A percentile compares a stretch with the other conserved stretches of the same genome.
Evolutionary conservation across 2,888 invertebrate genomes (phyloP).

Genomic region (Diarsia brunnea): DNA sequence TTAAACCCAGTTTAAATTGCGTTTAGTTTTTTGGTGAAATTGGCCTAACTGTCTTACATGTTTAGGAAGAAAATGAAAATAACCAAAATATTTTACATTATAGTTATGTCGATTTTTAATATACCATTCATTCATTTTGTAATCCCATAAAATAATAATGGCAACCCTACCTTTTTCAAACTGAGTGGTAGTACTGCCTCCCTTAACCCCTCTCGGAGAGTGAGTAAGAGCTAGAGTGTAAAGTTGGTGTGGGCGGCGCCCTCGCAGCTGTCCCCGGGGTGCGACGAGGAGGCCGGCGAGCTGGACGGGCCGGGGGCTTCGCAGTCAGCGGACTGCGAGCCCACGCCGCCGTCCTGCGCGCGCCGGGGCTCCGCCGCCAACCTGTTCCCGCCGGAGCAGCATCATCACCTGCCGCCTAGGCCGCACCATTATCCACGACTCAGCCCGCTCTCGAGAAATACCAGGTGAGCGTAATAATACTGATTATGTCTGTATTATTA

Average conservation of each 20-base stretch:
- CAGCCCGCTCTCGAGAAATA: slow-evolving; percentile 95
- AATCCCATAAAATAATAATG: not conserved
- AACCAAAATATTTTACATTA: not conserved
- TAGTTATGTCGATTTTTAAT: not conserved
- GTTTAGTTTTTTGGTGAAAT: not conserved
- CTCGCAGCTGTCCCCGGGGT: slow-evolving; percentile 94
- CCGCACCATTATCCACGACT: slow-evolving; percentile 92
- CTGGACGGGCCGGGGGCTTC: slow-evolving; percentile 97
- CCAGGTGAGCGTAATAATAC: slow-evolving; percentile 73
- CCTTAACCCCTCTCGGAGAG: slow-evolving; percentile 32
- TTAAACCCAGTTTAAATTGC: not conserved
- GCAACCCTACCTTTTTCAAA: not conserved
- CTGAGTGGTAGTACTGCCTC: slow-evolving; percentile 1
- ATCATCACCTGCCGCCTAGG: slow-evolving; percentile 86
- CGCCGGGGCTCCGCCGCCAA: slow-evolving; percentile 96
- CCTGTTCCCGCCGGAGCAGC: slow-evolving; percentile 94
- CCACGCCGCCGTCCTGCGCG: slow-evolving; percentile 96
- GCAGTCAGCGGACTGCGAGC: slow-evolving; percentile 98
- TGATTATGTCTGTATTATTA: too few relatives aligned
- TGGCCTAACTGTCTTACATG: not conserved
- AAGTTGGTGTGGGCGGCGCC: slow-evolving; percentile 68
- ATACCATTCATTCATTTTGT: not conserved
- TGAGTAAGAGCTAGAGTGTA: slow-evolving; percentile 67
- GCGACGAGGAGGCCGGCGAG: slow-evolving; percentile 96
- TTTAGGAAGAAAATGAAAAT: not conserved